Conservation (phyloP, 2,113 vertebrate species). For the Petrocephalus zakoni region DNA sequence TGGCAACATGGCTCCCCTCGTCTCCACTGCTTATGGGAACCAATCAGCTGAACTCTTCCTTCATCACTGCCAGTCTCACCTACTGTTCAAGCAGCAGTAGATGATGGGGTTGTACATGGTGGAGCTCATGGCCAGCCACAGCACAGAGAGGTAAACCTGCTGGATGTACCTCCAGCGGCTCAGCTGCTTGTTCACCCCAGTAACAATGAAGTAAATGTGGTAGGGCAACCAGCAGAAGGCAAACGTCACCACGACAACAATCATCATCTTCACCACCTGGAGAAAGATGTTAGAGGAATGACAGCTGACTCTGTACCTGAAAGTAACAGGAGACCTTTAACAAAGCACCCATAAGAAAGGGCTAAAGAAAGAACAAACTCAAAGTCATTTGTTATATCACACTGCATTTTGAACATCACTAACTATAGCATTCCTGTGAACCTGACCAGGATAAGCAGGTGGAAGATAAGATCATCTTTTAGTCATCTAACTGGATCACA, state of each 20-base stretch:
- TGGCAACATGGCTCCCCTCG: neutral
- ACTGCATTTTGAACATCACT: neutral
- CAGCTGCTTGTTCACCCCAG: conserved; percentile 53
- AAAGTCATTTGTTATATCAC: neutral
- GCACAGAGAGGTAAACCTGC: conserved; percentile 72
- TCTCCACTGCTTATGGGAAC: neutral
- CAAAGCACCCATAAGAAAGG: neutral
- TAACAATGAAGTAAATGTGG: conserved; percentile 74
- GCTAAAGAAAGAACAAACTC: neutral
- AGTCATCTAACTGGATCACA: too few relatives aligned
- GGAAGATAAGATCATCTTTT: too few relatives aligned
- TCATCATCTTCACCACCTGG: conserved; percentile 83
- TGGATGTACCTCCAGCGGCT: conserved; percentile 64
- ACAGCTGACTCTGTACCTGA: neutral
- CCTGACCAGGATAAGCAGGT: neutral
- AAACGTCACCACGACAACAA: conserved; percentile 71
- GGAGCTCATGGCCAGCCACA: conserved; percentile 84
- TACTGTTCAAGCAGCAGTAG: conserved; percentile 78
- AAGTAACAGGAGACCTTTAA: neutral
- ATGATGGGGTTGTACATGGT: too few relatives aligned
- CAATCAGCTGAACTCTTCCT: neutral
- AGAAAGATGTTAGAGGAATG: neutral
- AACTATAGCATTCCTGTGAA: neutral
- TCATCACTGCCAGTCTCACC: conserved; percentile 18
- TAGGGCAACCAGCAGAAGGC: conserved; percentile 78